Evolutionary conservation across 2,113 vertebrate genomes (phyloP), one percentile per base, ranked within the genome.

Genomic region (Rousettus leschenaultii): DNA sequence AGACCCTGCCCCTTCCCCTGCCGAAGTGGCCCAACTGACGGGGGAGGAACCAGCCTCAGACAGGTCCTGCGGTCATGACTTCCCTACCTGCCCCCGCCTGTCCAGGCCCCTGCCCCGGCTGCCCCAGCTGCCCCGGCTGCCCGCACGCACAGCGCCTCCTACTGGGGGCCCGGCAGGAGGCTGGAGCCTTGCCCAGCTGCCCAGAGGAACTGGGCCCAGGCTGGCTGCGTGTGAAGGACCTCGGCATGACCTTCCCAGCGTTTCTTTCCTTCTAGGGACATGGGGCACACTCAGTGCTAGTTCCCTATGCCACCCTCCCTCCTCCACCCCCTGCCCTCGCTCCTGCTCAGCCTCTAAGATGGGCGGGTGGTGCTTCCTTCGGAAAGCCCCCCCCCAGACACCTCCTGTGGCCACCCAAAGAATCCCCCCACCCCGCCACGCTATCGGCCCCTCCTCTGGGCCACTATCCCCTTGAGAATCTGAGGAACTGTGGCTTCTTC

Each of bases 121-220:
- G 40, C 45, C 45, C 45, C n/a, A n/a, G 40, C 40, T 5, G 40
- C 55, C 55, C 1, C 2, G 40, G 48, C 79, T 63, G 53, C 28
- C 26, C 75, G 10, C 43, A 1, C 0, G 15, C 61, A n/a, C 33
- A 40, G 85, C 3, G 8, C 30, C 51, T 35, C 57, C 78, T 78
- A 2, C 1, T 59, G 43, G 43, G 65, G n/a, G 28, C 45, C 7
- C 1, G 38, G 22, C 2, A 0, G 74, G 53, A 57, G 33, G 30
- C 59, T 40, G 48, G 86, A 84, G 70, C 26, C 19, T 63, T 26
- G 35, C 63, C 57, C 15, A 45, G 30, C 89, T 79, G 43, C 51
- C 6, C 63, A 40, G 40, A 75, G 73, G 91, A 86, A 57, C 85
- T 40, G 18, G 43, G 51, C 33, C 59, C 51, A 28, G 66, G 14